phyloP scores from a whole-genome alignment of 2,113 vertebrate species.

The Barnardius zonarius region DNA sequence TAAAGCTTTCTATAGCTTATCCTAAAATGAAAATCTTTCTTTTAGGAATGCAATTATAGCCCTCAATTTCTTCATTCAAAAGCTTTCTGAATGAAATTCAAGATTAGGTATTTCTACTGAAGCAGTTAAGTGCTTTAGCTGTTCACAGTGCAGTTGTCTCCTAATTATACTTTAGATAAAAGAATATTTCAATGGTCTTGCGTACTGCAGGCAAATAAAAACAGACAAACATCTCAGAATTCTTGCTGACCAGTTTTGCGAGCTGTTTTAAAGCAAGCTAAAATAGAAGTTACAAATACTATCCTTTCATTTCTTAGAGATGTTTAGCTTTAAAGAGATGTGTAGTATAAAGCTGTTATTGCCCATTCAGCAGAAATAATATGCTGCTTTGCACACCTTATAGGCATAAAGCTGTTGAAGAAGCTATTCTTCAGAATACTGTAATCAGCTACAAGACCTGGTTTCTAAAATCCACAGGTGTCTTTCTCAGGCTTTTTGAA shows the following conservation, averaged over 20 bases:
- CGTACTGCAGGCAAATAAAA: conserved; percentile 34
- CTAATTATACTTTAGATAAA: conserved; percentile 55
- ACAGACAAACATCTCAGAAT: not conserved
- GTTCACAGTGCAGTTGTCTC: not conserved
- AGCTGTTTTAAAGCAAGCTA: not conserved
- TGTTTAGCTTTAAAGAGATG: not conserved
- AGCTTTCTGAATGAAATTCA: conserved; percentile 50
- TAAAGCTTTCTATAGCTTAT: conserved; percentile 33
- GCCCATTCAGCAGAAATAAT: conserved; percentile 50
- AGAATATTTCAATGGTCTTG: not conserved
- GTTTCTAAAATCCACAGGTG: conserved; percentile 29
- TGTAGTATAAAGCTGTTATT: conserved; percentile 26
- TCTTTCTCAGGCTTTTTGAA: not conserved
- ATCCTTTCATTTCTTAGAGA: conserved; percentile 15
- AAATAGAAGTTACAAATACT: conserved; percentile 30
- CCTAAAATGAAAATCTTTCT: conserved; percentile 1
- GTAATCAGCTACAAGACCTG: not conserved
- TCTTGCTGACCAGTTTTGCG: conserved; percentile 49
- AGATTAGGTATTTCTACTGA: conserved; percentile 7
- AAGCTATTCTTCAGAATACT: conserved; percentile 32
- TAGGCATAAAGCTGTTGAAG: conserved; percentile 7
- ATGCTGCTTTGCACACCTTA: conserved; percentile 8
- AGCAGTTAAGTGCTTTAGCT: conserved; percentile 12
- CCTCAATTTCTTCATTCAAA: conserved; percentile 41
- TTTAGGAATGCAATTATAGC: conserved; percentile 36